phyloP scores from a whole-genome alignment of 2,888 invertebrate species.

The Strigamia transsilvanica region DNA sequence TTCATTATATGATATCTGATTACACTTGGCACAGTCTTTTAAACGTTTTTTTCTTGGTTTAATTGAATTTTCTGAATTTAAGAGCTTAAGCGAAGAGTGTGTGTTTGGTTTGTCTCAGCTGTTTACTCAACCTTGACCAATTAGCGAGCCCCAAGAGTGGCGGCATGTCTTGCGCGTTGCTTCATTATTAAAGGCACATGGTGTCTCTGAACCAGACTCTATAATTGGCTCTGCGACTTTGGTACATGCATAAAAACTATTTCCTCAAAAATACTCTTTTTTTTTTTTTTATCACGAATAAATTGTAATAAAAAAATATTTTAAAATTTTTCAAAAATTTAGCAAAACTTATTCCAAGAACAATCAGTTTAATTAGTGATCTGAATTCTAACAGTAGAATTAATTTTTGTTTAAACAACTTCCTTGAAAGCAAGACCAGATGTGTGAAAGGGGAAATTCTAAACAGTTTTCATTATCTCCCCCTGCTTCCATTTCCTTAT shows the following conservation, averaged over 20 bases:
- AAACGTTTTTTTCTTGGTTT: neutral
- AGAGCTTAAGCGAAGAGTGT: neutral
- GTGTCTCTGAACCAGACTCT: neutral
- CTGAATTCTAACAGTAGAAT: too few relatives aligned
- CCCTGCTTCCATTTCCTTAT: too few relatives aligned
- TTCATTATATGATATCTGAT: neutral
- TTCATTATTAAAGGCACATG: conserved; percentile 21
- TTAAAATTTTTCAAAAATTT: too few relatives aligned
- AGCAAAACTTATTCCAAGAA: too few relatives aligned
- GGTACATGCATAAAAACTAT: neutral
- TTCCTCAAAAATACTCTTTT: too few relatives aligned
- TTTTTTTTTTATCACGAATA: too few relatives aligned
- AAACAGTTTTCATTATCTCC: too few relatives aligned
- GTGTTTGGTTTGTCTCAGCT: conserved; percentile 24
- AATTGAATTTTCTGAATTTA: neutral
- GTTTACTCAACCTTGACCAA: conserved; percentile 30
- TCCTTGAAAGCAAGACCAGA: too few relatives aligned
- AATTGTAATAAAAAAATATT: too few relatives aligned
- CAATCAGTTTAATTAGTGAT: too few relatives aligned
- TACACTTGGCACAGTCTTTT: neutral
- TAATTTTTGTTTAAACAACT: too few relatives aligned
- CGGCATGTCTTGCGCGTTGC: neutral
- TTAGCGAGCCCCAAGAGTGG: conserved; percentile 28
- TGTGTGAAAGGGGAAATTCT: too few relatives aligned
- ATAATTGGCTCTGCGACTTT: neutral